Base-by-base conservation (phyloP, 2,888 invertebrate genomes). In the Brachyptera risi region DNA sequence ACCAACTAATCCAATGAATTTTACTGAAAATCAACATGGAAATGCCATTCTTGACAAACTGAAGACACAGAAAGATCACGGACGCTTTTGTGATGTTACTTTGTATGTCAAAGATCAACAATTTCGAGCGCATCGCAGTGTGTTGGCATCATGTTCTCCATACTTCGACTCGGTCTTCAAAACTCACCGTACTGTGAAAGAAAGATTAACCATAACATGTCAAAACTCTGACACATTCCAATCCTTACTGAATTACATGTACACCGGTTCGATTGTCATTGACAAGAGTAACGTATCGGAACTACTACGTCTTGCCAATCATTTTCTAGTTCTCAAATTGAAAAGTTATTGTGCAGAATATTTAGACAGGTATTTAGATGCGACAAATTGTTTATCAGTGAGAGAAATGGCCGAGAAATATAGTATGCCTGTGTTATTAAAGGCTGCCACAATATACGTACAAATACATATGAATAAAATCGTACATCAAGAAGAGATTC, bases 311-410 rank as follows among this genome's bases (percentile, higher is more conserved):
- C 72, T 86, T 59, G 80, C 85, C 13, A 83, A 84, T 72, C 82
- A 83, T 71, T 83, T 85, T 71, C 75, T 84, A 68, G 78, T 85
- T 61, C 75, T 76, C 31, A 80, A 80, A 71, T 72, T 86, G 65
- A 83, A 84, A 75, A 75, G 54, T 65, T 82, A 84, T 70, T 86
- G 86, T 75, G 81, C 82, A 61, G 83, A 84, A 68, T 85, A 82
- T 68, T 73, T 86, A 68, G 80, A 83, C 65, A 76, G 82, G 57
- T 83, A 82, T 73, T 70, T 86, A 65, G 82, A 81, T 71, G 73
- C 81, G 47, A 78, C 80, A 59, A 86, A 85, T 74, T 84, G 85
- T 72, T 74, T 85, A 21, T 79, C 80, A 64, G 82, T 83, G 5
- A 80, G 80, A 70, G 80, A 81, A 66, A 72, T 85, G 68, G 82